Base-by-base conservation (phyloP, 92 coral and sea anemone genomes). In the Paramuricea clavata region DNA sequence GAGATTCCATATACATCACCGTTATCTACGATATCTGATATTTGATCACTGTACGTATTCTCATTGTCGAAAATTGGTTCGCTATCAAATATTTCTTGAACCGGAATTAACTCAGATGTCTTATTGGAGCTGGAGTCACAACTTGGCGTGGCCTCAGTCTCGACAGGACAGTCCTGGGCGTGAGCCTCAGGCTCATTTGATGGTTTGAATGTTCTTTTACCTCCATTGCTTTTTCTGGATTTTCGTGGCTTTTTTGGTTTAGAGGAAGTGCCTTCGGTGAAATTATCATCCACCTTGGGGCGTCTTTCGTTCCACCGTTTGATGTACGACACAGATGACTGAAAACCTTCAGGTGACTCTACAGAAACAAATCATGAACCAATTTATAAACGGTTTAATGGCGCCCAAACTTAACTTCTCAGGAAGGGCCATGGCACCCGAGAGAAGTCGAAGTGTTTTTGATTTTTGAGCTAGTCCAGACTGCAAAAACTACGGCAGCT, bases 291-390 rank as follows among this genome's bases (percentile, higher is more conserved):
- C 35, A 25, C n/a, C n/a, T 39, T 19, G 2, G 84, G 73, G 17
- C 49, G 59, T 41, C 52, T 79, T 79, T 79, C 57, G 2, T 59
- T 59, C 84, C 71, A 61, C 31, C 33, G 54, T 19, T 60, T 64
- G 33, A 79, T 26, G 57, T 56, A 79, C 16, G 39, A 36, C 16
- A 59, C 84, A 3, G 84, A 79, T 15, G 73, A 60, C 39, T 79
- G 84, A 41, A 79, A 34, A 79, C 84, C 84, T 17, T 59, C 56
- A 25, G 42, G 72, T 1, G 21, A 52, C 1, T 79, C 84, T 79
- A 79, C 17, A 36, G 31, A 26, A 61, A 61, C 27, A 76, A 54
- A 17, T 54, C 9, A 47, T 1, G 15, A 47, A 47, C 10, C 16
- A 5, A 15, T 15, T 36, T 2, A 36, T 36, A 36, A 3, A 36